Conservation (phyloP, 2,888 invertebrate species). For the Tetranychus piercei region DNA sequence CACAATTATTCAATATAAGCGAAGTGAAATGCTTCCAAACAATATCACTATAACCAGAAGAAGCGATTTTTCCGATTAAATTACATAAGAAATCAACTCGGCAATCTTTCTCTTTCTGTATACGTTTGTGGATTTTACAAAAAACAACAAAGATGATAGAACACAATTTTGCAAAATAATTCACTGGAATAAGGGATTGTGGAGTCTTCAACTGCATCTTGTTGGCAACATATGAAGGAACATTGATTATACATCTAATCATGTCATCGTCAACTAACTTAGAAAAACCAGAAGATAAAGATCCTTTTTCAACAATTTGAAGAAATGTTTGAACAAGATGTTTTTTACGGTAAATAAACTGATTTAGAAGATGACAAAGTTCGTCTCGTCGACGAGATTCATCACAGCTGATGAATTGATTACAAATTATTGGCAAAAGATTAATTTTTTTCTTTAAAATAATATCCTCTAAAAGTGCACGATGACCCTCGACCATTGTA, state of each 20-base stretch:
- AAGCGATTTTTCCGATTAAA: not conserved
- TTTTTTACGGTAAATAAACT: not conserved
- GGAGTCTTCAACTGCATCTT: not conserved
- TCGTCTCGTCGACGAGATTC: not conserved
- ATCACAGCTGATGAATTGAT: not conserved
- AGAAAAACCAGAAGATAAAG: not conserved
- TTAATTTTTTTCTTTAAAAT: not conserved
- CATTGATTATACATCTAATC: not conserved
- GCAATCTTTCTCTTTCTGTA: not conserved
- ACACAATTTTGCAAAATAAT: not conserved
- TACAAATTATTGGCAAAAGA: not conserved
- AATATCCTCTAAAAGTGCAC: not conserved
- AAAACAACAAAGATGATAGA: not conserved
- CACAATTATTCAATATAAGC: not conserved
- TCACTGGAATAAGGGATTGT: not conserved
- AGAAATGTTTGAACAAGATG: not conserved
- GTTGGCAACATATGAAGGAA: constrained; percentile 8
- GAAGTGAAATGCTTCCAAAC: not conserved
- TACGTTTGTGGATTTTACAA: not conserved
- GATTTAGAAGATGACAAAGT: not conserved
- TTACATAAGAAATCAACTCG: not conserved
- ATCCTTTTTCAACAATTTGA: not conserved
- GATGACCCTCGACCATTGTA: not conserved
- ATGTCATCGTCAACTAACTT: not conserved
- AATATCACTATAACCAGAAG: not conserved